Evolutionary conservation across 2,797 vertebrate species (phyloP), one percentile per base, ranked within the genome.

Genomic region (Buceros bicornis): DNA sequence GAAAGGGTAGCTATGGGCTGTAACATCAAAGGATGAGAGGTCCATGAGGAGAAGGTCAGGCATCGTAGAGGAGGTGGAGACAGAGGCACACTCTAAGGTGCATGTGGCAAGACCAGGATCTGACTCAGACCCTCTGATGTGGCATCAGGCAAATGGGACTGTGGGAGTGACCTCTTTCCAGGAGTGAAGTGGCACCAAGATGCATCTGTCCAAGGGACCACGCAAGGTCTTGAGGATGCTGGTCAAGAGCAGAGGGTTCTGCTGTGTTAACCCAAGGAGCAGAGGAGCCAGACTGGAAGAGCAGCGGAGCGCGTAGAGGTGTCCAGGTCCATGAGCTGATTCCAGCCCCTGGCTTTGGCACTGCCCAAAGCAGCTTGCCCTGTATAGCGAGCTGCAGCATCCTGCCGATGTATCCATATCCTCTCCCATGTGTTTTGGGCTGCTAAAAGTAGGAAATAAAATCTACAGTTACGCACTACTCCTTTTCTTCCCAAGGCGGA

Each of bases 191-290:
- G 54, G 19, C 19, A 60, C 7, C 9, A 2, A 28, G 12, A 7
- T 56, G 9, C 35, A 78, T 24, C 40, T 1, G 1, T 66, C 17
- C 26, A 15, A 60, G 37, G 62, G 40, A 29, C 14, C 0, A 0
- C 22, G 61, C 19, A 40, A 77, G 10, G 17, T 72, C 19, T 42
- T 4, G 4, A 50, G 43, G 50, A 14, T 13, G 6, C 16, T 31
- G 48, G 16, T 40, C 21, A 45, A n/a, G 40, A 72, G 6, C 24
- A 60, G 48, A 35, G 25, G 16, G 22, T 6, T 82, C 31, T 74
- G 24, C 29, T 67, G 20, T 19, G 17, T 50, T n/a, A 31, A 7
- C 17, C 17, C 2, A 5, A 17, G 31, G 21, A 66, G 54, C 18
- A 77, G 33, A 76, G 33, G 8, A 81, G 60, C 2, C 0, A 22